Conservation (phyloP, 2,888 invertebrate genomes). For the Tupiocoris notatus region DNA sequence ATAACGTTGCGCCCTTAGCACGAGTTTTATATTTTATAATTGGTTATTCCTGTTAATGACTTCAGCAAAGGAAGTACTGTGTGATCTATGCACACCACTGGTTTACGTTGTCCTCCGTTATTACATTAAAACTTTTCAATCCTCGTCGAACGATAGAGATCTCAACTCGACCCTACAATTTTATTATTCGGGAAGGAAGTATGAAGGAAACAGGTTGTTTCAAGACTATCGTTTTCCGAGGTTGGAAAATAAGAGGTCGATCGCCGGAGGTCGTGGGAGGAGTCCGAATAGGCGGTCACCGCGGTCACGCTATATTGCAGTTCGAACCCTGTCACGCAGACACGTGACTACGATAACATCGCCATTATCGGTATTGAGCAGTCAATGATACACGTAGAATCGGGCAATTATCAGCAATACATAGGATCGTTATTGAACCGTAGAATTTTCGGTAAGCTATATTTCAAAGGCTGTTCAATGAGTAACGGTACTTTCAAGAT, state of each 20-base stretch:
- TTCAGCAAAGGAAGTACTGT: too few species aligned
- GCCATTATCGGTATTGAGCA: background rate
- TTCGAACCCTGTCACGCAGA: background rate
- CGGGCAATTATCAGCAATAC: background rate
- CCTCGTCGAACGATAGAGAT: background rate
- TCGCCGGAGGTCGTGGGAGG: background rate
- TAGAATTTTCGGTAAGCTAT: too few species aligned
- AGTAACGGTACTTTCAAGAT: too few species aligned
- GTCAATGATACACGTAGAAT: background rate
- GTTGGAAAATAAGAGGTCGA: background rate
- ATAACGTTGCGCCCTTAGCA: too few species aligned
- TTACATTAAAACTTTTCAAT: too few species aligned
- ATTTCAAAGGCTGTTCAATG: too few species aligned
- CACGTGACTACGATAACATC: background rate
- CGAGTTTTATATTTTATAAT: too few species aligned
- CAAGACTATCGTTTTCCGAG: background rate
- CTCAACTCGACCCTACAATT: background rate
- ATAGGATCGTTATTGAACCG: too few species aligned
- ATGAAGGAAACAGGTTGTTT: background rate
- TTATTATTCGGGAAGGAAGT: background rate
- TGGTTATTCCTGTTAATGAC: too few species aligned
- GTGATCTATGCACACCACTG: too few species aligned
- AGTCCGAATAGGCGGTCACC: background rate
- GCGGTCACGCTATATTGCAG: background rate
- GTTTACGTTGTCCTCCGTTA: too few species aligned